These are phyloP conservation scores for Sciurus carolinensis DNA, from an alignment of 2,797 vertebrate species.

Conservation along the genomic window DNA sequence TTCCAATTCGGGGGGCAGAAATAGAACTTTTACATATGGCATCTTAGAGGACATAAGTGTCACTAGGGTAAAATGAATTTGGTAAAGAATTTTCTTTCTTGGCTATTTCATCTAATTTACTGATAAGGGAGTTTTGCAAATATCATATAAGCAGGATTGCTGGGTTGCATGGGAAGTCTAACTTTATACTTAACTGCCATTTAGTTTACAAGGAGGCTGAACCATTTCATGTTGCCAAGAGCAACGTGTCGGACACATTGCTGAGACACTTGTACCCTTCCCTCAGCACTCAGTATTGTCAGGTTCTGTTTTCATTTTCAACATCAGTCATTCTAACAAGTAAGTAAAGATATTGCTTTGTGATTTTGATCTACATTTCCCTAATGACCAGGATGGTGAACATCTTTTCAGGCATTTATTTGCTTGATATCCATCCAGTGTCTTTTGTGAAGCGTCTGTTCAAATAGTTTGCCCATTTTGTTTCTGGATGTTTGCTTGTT, in stretches of 20 bases:
- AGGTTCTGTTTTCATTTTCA: neutral
- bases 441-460: neutral
- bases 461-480: slow-evolving; percentile 26
- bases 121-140: too few species aligned
- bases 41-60: slow-evolving; percentile 7
- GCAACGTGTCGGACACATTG: neutral
- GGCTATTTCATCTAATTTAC: too few species aligned
- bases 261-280: neutral
- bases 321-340: neutral
- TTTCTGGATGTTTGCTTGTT: neutral
- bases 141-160: neutral
- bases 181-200: neutral
- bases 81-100: too few species aligned
- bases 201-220: neutral
- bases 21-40: neutral
- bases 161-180: neutral
- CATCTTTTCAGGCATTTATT: neutral
- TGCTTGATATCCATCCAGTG: neutral
- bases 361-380: neutral
- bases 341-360: neutral
- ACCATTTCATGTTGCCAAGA: neutral
- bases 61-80: neutral
- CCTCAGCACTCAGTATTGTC: neutral
- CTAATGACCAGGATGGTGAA: neutral
- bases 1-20: neutral